Evolutionary conservation across 2,888 invertebrate genomes (phyloP), one percentile per base, ranked within the genome.

Genomic region (Drosophila kokeensis): DNA sequence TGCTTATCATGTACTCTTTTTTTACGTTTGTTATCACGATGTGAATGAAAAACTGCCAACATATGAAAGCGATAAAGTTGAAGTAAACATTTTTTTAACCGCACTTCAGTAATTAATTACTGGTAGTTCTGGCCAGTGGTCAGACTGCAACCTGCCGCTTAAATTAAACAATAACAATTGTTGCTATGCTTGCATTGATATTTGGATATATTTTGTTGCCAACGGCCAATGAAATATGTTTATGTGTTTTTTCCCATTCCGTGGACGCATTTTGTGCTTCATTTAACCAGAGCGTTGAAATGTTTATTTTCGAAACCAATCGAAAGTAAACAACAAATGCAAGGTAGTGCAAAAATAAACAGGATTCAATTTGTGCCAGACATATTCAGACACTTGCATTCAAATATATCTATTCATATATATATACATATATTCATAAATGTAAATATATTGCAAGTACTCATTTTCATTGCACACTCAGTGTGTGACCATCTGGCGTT

Each of bases 131-230:
- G 4, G 15, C 29, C 29, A 38, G 29, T 6, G 38, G 40, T 5
- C 3, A 29, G 10, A 38, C 27, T 38, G 34, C 15, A 27, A 21
- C n/a, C 29, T 29, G 40, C 10, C 29, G 57, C 29, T 57, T 40
- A 30, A 57, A 57, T 40, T 40, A 57, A 57, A 57, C 40, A 57
- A 57, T 21, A 40, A 29, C 27, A 57, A 29, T 40, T 57, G 29
- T 29, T 13, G 21, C 27, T 27, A 13, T 38, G 27, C n/a, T 38
- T 57, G 55, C 29, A 57, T 15, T 40, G n/a, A 54, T 54, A 36
- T 15, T 57, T 29, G 24, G 4, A 24, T 38, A n/a, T 15, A 21
- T 29, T 21, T 21, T 30, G n/a, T 57, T 29, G 57, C 57, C 40
- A 38, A 57, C 40, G 15, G 40, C n/a, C 21, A 40, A 30, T 57